Conservation (phyloP, 1,140 invertebrate species). For the Dendrolimus kikuchii region DNA sequence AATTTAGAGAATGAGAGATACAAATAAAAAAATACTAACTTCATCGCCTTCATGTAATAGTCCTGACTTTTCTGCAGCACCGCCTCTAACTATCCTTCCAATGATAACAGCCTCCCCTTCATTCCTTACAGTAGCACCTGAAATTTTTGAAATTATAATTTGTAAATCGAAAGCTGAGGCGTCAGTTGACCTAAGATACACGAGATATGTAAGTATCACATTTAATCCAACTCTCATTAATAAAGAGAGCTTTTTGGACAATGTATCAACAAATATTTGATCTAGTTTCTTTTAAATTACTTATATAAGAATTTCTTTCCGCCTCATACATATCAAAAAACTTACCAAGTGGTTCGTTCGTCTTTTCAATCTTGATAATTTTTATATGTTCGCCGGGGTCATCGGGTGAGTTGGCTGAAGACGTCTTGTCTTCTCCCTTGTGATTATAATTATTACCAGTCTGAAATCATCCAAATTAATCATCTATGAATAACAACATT, state of each 20-base stretch:
- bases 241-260: too few relatives aligned
- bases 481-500: too few relatives aligned
- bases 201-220: too few relatives aligned
- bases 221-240: too few relatives aligned
- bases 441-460: constrained; percentile 59
- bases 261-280: too few relatives aligned
- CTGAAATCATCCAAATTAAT: constrained; percentile 17
- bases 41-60: constrained; percentile 97
- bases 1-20: too few relatives aligned
- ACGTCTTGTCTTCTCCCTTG: constrained; percentile 54
- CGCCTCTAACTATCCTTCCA: constrained; percentile 94
- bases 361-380: constrained; percentile 97
- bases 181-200: too few relatives aligned
- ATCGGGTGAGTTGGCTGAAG: constrained; percentile 69
- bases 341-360: constrained; percentile 90
- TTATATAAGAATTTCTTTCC: too few relatives aligned
- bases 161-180: too few relatives aligned
- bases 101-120: constrained; percentile 95
- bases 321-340: neutral
- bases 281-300: too few relatives aligned
- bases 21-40: constrained; percentile 47
- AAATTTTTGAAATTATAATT: constrained; percentile 8
- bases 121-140: constrained; percentile 95
- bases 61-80: constrained; percentile 95
- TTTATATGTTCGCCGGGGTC: constrained; percentile 89